Percentiles rank a stretch among this genome's conserved stretches.
phyloP scores from a whole-genome alignment of 1,140 invertebrate genomes.

The Ylistrum balloti region DNA sequence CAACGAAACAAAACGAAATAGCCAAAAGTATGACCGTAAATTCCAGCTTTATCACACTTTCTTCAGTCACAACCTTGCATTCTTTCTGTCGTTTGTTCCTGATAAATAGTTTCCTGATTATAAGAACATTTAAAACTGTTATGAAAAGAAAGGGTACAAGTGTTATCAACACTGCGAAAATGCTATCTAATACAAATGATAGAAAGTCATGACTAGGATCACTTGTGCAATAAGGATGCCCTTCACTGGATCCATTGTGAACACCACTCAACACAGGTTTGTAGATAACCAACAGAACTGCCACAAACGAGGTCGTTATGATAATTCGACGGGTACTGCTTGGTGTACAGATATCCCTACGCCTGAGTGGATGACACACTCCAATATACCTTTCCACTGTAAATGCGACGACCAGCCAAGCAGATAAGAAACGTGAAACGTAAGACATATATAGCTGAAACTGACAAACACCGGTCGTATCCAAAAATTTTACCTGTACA shows the following conservation, averaged over 20 bases:
- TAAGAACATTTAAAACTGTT: conserved; percentile 67
- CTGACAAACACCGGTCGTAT: conserved; percentile 69
- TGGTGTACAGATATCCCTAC: conserved; percentile 60
- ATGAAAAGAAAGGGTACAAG: conserved; percentile 70
- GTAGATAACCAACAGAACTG: conserved; percentile 57
- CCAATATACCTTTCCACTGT: conserved; percentile 89
- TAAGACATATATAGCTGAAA: conserved; percentile 71
- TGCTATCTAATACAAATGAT: conserved; percentile 71
- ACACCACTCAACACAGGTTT: conserved; percentile 66
- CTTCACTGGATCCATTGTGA: conserved; percentile 41
- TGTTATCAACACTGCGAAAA: conserved; percentile 70
- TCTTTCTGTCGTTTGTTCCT: conserved; percentile 58
- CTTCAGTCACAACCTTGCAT: conserved; percentile 61
- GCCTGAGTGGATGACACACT: conserved; percentile 86
- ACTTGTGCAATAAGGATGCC: conserved; percentile 60
- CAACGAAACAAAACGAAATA: conserved; percentile 71
- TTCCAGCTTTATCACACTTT: conserved; percentile 66
- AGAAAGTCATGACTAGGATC: conserved; percentile 59
- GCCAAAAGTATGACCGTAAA: conserved; percentile 73
- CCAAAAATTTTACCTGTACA: conserved; percentile 59
- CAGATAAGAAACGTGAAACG: conserved; percentile 70
- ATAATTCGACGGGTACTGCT: conserved; percentile 56
- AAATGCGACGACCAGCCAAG: conserved; percentile 75
- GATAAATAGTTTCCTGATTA: conserved; percentile 64
- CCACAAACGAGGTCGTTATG: conserved; percentile 40